Conservation (phyloP, 1,140 invertebrate species). For the Acromyrmex echinatior region DNA sequence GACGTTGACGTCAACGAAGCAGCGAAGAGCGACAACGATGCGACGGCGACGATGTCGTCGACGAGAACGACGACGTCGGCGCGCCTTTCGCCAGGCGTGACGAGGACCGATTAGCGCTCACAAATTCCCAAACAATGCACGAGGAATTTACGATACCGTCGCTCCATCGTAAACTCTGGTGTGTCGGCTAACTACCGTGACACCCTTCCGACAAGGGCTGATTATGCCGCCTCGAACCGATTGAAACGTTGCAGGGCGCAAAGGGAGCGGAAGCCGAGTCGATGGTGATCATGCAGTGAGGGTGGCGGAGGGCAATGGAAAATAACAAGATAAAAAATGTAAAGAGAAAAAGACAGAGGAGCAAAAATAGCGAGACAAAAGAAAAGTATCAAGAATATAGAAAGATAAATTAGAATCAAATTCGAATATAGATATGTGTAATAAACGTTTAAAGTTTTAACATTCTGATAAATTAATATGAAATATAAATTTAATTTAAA, state of each 20-base stretch:
- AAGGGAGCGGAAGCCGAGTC: slow-evolving; percentile 26
- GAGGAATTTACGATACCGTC: slow-evolving; percentile 57
- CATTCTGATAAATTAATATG: too few relatives aligned
- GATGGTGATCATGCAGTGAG: not conserved
- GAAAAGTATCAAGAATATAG: too few relatives aligned
- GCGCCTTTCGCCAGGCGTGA: slow-evolving; percentile 40
- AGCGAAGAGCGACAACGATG: slow-evolving; percentile 29
- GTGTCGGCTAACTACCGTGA: slow-evolving; percentile 46
- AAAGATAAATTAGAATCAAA: too few relatives aligned
- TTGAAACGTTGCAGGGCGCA: slow-evolving; percentile 26
- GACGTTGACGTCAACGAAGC: slow-evolving; percentile 37
- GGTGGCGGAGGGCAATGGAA: not conserved
- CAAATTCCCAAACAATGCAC: slow-evolving; percentile 61
- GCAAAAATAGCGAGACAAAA: slow-evolving; percentile 1
- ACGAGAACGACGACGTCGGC: slow-evolving; percentile 5
- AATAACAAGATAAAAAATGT: not conserved
- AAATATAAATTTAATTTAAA: too few relatives aligned
- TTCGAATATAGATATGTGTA: too few relatives aligned
- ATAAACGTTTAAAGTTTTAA: too few relatives aligned
- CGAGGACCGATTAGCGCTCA: slow-evolving; percentile 52
- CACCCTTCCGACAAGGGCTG: slow-evolving; percentile 54
- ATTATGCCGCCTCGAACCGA: slow-evolving; percentile 15
- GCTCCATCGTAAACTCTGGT: slow-evolving; percentile 52
- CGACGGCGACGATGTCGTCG: not conserved
- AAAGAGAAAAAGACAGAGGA: not conserved